Evolutionary conservation across 2,797 vertebrate species (phyloP), one percentile per base, ranked within the genome.

Genomic region (Danio aesculapii): DNA sequence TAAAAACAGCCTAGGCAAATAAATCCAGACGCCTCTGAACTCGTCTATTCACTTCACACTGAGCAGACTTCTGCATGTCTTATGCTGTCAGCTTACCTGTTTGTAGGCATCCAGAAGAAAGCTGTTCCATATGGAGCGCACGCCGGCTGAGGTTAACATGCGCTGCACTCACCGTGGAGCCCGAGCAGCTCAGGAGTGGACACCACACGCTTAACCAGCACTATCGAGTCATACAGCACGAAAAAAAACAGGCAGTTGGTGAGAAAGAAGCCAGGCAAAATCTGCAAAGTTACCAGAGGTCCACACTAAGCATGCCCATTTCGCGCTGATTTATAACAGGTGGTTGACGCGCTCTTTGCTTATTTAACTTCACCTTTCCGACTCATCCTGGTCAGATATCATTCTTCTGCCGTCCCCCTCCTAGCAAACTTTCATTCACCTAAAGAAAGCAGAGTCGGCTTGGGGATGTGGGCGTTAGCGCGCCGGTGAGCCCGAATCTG

Each of bases 201-300:
- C 82, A 97, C 95, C 83, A 94, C 95, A 92, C 97, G 97, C 92
- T 97, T 98, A 88, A 98, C 88, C 62, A 99, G 94, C 85, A 97
- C 94, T 92, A 98, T 96, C 68, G 97, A 98, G 92, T 99, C 98
- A 89, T 99, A 99, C 19, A 98, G 94, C 58, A 96, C 98, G 73
- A 99, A 94, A 91, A 99, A 99, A 91, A 99, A 99, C 44, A 99
- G 94, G 88, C 97, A 99, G 92, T 98, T 99, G 83, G 98, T 99
- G 91, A 99, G n/a, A n/a, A n/a, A 98, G 92, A 99, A 98, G 8
- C 97, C 96, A 17, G 98, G 98, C 86, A 99, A 92, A 75, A 99
- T 98, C 92, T 98, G 98, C 83, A 99, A 95, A 62, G 97, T 96
- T 87, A 98, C 96, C 87, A 98, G 91, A 99, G 92, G 92, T 99